phyloP scores from a whole-genome alignment of 1,140 invertebrate genomes.

The Pseudomyrmex pallidus region DNA sequence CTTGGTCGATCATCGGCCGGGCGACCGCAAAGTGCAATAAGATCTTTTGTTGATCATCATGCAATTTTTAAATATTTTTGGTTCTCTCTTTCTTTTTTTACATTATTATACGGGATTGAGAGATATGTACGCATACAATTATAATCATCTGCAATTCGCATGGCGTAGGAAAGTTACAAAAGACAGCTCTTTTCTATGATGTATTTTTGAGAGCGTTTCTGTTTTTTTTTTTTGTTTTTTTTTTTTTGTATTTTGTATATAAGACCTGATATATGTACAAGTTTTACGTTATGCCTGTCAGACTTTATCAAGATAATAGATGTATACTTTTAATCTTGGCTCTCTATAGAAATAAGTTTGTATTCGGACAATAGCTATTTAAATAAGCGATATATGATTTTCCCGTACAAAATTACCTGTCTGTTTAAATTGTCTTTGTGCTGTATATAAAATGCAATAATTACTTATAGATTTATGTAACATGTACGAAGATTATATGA shows the following conservation, averaged over 20 bases:
- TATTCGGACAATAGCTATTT: neutral
- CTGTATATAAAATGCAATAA: constrained; percentile 62
- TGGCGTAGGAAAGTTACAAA: neutral
- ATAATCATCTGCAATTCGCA: neutral
- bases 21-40: constrained; percentile 45
- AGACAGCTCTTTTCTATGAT: neutral
- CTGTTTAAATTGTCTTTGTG: constrained; percentile 7
- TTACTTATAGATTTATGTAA: constrained; percentile 17
- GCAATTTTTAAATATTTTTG: neutral
- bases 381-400: neutral
- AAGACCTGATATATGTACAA: neutral
- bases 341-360: neutral
- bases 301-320: neutral
- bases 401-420: neutral
- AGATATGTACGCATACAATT: neutral
- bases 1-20: constrained; percentile 50
- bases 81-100: neutral
- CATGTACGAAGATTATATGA: neutral
- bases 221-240: constrained; percentile 26
- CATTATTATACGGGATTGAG: neutral
- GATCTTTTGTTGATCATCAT: constrained; percentile 25
- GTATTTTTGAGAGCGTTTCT: neutral
- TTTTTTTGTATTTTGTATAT: constrained; percentile 16
- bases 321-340: neutral
- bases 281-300: neutral